Evolutionary conservation across 1,140 invertebrate genomes (phyloP), one percentile per base, ranked within the genome.

Genomic region (Ditylenchus dipsaci): DNA sequence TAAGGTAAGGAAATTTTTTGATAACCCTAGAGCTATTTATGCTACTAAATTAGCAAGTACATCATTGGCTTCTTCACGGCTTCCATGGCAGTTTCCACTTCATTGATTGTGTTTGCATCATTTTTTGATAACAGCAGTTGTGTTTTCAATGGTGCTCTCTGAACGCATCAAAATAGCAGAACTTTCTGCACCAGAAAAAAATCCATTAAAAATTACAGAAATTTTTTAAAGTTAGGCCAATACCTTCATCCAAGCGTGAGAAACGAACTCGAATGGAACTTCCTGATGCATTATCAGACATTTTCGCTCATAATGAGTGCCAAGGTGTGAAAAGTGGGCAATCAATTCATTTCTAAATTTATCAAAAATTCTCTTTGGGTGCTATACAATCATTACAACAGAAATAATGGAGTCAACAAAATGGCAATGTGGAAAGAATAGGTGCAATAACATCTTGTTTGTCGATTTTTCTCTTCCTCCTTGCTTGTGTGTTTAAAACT

Each of bases 61-160:
- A 11, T 38, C 11, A 38, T 38, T 38, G 33, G 33, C 11, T 38
- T 38, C 23, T 15, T 53, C 49, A 19, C n/a, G 49, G 49, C 49
- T 26, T 53, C 49, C n/a, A 53, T 26, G n/a, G 49, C 49, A 53
- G n/a, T 53, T 53, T 53, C 49, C 49, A 53, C 49, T 7, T 53
- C 15, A 3, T 53, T 53, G 3, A 21, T 8, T 53, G n/a, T 1
- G 15, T 26, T 53, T 21, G 49, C 49, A 53, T 53, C 49, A 19
- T 19, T 26, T 11, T 53, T 53, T 53, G 49, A 21, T 53, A 21
- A 21, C 15, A 53, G 49, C 49, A 53, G 49, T 17, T 26, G 23
- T 53, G n/a, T 53, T 53, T 53, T 53, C 49, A 53, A 53, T 26
- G n/a, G 49, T 53, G 49, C 49, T 53, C 49, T 53, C 49, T 21